Evolutionary conservation across 2,113 vertebrate genomes (phyloP), one percentile per base, ranked within the genome.

Genomic region (Vulpes ferrilata): DNA sequence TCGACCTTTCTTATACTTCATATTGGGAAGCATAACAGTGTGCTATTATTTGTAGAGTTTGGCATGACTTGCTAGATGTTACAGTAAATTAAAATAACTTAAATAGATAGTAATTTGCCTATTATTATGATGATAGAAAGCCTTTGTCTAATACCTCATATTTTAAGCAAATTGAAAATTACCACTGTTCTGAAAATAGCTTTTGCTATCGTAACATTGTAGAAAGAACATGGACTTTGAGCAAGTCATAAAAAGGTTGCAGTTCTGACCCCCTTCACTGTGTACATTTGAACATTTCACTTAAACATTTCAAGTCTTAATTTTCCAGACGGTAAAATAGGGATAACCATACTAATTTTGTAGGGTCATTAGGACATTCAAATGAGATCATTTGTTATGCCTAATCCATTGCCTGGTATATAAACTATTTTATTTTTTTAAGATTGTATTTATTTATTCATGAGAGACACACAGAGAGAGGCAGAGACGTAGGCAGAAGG

Each of bases 121-220:
- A 81, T 95, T 62, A 65, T 15, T 62, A 65, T 15, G 51, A 17
- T 76, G 60, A 71, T 20, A 55, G 62, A 91, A 96, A 94, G n/a
- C 16, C 22, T n/a, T 69, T 86, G 57, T 90, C 67, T 55, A 16
- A 11, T 59, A 60, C 6, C 2, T 25, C 35, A 60, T 48, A 35
- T 51, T 91, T 92, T 88, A 96, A 95, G 65, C 20, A 93, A 95
- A 64, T 67, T 93, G 57, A 96, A 91, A 96, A 74, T 93, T 85
- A 65, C 16, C 13, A 43, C 12, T 80, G 8, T 88, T 90, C 88
- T 96, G 78, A 91, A 96, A 93, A 38, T 67, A 79, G 11, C 67
- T 17, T 67, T 20, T 67, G 8, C 65, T 93, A 5, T 69, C 8
- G n/a, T 92, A 62, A 62, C 4, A 35, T 48, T 59, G 25, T 57